Conservation (phyloP, 1,140 invertebrate genomes). For the Pemphigus obesinymphae region DNA sequence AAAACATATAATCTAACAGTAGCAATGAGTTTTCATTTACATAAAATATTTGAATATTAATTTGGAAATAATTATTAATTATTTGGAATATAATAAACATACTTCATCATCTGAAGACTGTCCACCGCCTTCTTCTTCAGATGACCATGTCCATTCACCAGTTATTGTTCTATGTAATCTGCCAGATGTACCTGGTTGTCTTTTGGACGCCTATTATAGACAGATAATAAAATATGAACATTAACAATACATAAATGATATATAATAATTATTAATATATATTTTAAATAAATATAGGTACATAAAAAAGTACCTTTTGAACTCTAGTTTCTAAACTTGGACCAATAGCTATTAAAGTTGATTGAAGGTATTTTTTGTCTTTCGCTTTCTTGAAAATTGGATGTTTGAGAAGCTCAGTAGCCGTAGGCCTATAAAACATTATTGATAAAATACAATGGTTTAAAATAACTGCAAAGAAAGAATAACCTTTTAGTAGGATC, state of each 20-base stretch:
- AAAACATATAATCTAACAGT: neutral
- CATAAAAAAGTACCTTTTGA: constrained; percentile 64
- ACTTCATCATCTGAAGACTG: constrained; percentile 52
- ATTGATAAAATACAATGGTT: neutral
- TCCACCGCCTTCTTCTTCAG: constrained; percentile 66
- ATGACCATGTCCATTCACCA: constrained; percentile 99
- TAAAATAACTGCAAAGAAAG: neutral
- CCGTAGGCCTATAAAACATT: constrained; percentile 66
- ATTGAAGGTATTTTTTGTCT: constrained; percentile 90
- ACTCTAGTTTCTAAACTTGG: constrained; percentile 83
- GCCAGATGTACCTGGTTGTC: constrained; percentile 85
- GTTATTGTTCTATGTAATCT: constrained; percentile 87
- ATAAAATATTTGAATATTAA: neutral
- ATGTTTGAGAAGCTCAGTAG: constrained; percentile 95
- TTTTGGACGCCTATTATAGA: constrained; percentile 61
- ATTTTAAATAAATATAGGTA: neutral
- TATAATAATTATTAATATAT: too few relatives aligned
- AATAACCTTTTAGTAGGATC: constrained; percentile 78
- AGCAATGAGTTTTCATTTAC: neutral
- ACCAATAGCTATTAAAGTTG: constrained; percentile 80
- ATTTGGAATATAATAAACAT: neutral
- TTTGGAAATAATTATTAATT: too few relatives aligned
- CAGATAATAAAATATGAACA: constrained; percentile 20
- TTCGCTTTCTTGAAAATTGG: constrained; percentile 99
- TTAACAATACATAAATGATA: neutral